These are phyloP conservation scores for Haliclona indistincta DNA, from an alignment of 37 sponge, comb jelly and placozoan species.

Conservation along the genomic window DNA sequence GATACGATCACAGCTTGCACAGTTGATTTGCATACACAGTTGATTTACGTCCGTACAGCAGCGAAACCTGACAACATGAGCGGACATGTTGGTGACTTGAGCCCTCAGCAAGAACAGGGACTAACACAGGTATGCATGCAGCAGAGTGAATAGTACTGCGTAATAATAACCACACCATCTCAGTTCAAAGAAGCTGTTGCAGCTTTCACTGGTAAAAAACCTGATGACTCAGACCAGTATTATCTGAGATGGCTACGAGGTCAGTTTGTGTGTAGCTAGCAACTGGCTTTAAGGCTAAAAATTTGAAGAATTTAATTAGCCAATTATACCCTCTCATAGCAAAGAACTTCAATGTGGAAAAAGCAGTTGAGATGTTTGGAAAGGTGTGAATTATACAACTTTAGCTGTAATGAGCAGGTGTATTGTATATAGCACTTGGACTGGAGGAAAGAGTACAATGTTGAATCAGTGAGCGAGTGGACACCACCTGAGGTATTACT, in stretches of 20 bases:
- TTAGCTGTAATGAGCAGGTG: slow-evolving; percentile 2
- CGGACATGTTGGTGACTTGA: slow-evolving; percentile 62
- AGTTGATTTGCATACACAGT: too few species aligned
- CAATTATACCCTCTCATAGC: too few species aligned
- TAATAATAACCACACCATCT: background rate
- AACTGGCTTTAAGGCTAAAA: too few species aligned
- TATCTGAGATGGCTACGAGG: slow-evolving; percentile 51
- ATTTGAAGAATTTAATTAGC: too few species aligned
- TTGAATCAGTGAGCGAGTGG: slow-evolving; percentile 58
- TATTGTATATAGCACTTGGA: slow-evolving; percentile 37
- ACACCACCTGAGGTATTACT: slow-evolving; percentile 66
- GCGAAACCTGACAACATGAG: too few species aligned
- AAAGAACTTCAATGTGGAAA: slow-evolving; percentile 48
- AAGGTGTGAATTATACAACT: too few species aligned
- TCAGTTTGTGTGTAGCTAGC: too few species aligned
- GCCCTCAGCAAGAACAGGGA: slow-evolving; percentile 32
- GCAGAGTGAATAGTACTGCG: background rate
- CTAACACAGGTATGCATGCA: slow-evolving; percentile 13
- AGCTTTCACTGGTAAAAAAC: too few species aligned
- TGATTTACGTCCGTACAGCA: too few species aligned
- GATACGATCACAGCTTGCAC: too few species aligned
- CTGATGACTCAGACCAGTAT: slow-evolving; percentile 29
- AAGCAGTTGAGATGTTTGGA: slow-evolving; percentile 50
- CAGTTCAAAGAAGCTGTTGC: slow-evolving; percentile 21
- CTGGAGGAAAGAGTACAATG: slow-evolving; percentile 32